Evolutionary conservation across 2,113 vertebrate genomes (phyloP).

Genomic region (Hymenochirus boettgeri): DNA sequence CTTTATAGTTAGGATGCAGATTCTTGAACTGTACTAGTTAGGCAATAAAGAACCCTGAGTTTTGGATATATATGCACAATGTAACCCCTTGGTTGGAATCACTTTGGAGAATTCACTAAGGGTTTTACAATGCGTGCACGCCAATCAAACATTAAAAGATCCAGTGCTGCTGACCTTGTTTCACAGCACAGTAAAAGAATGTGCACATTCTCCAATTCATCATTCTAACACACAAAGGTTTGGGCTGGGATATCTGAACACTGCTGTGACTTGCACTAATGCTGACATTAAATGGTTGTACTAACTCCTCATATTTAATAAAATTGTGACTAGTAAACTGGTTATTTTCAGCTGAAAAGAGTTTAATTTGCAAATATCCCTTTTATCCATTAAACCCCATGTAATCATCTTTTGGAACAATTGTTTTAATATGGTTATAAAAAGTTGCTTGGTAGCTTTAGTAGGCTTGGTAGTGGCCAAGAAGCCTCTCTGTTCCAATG

Average conservation of each 20-base stretch:
- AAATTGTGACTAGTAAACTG: no score
- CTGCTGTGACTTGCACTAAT: neutral
- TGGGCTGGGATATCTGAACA: constrained; percentile 18
- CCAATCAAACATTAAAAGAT: neutral
- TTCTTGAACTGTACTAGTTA: constrained; percentile 46
- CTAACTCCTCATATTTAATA: neutral
- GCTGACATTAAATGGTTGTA: neutral
- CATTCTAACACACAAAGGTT: neutral
- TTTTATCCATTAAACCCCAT: no score
- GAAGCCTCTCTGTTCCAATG: no score
- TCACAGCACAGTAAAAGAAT: neutral
- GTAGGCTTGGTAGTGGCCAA: no score
- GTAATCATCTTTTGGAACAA: no score
- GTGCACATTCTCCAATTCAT: neutral
- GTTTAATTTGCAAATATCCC: no score
- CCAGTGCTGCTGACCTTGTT: constrained; percentile 17
- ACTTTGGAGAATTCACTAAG: constrained; percentile 43
- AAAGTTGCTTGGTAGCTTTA: no score
- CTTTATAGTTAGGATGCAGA: constrained; percentile 47
- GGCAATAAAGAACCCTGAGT: constrained; percentile 24
- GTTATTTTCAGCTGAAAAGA: no score
- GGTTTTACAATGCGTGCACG: constrained; percentile 42
- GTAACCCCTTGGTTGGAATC: constrained; percentile 43
- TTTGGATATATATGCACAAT: constrained; percentile 48
- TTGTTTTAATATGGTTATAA: no score